phyloP scores from a whole-genome alignment of 2,797 vertebrate species.

The Enteromius thamalakanensis region DNA sequence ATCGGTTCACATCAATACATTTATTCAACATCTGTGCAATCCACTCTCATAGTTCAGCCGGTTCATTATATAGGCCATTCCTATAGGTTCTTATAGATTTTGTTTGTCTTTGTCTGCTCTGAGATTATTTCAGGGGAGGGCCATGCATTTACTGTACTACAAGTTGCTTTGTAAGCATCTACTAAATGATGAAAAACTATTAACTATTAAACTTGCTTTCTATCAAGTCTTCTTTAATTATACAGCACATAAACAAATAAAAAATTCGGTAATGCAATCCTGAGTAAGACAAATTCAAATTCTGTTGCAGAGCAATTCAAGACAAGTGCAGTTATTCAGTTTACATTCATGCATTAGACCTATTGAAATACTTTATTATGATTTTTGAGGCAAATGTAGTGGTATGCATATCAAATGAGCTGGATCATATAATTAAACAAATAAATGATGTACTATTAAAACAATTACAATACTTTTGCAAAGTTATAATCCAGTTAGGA shows the following conservation, averaged over 20 bases:
- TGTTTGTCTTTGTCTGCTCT: neutral
- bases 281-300: neutral
- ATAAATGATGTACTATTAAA: neutral
- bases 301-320: neutral
- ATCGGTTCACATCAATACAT: neutral
- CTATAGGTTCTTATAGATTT: neutral
- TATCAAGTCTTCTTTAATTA: neutral
- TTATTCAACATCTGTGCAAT: neutral
- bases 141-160: neutral
- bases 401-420: neutral
- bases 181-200: neutral
- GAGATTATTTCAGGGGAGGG: neutral
- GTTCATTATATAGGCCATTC: neutral
- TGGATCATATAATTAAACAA: neutral
- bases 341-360: neutral
- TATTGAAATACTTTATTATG: neutral
- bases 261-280: neutral
- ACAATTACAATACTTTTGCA: neutral
- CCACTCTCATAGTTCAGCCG: neutral
- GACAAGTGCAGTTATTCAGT: neutral
- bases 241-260: neutral
- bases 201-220: constrained; percentile 2
- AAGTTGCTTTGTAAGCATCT: constrained; percentile 5
- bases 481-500: neutral
- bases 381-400: neutral